Evolutionary conservation across 35 echinoderm and acorn worm genomes (phyloP).

Genomic region (Amphiura filiformis): DNA sequence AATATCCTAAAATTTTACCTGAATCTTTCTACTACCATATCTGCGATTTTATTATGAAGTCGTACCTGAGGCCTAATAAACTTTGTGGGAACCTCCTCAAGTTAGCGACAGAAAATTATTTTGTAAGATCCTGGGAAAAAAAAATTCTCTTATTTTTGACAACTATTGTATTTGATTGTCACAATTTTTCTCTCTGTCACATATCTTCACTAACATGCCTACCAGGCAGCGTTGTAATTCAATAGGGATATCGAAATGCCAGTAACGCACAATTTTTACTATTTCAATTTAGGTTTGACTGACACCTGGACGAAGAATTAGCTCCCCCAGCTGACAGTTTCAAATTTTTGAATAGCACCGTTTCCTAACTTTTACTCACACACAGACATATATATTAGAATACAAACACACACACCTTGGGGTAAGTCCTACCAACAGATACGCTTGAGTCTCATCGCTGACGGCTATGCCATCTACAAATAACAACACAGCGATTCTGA

Average conservation of each 20-base stretch:
- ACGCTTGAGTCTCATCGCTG: background rate
- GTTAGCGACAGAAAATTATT: too few species aligned
- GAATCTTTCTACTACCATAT: too few species aligned
- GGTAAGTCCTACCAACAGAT: background rate
- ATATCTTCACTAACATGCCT: background rate
- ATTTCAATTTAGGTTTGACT: conserved; percentile 1
- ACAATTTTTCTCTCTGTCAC: background rate
- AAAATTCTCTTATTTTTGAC: too few species aligned
- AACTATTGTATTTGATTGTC: background rate
- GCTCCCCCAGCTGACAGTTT: background rate
- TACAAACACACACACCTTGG: background rate
- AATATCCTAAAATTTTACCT: too few species aligned
- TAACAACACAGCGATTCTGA: conserved; percentile 11
- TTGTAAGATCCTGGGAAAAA: too few species aligned
- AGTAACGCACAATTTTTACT: background rate
- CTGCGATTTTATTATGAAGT: too few species aligned
- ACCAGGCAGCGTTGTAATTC: background rate
- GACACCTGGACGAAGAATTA: background rate
- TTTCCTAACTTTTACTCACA: background rate
- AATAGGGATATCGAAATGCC: background rate
- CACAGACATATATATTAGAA: background rate
- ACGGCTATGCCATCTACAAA: background rate
- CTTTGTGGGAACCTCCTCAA: too few species aligned
- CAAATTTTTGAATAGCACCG: background rate
- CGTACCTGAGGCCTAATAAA: too few species aligned